Conservation (phyloP, 2,797 vertebrate species). For the Sandelia bainsii region DNA sequence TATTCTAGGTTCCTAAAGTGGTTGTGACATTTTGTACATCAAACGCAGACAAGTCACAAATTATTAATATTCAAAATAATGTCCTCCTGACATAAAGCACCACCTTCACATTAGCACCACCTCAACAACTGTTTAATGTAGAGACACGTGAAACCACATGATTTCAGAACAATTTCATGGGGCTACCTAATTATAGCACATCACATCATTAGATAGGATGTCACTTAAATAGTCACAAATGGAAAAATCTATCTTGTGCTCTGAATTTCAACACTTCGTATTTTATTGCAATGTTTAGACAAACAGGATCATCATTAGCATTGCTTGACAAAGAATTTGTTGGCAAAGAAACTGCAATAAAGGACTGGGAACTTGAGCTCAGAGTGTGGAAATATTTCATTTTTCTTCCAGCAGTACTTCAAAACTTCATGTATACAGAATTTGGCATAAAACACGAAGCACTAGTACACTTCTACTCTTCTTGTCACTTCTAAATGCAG, state of each 20-base stretch:
- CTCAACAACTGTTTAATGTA: conserved; percentile 24
- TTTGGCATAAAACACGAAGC: conserved; percentile 19
- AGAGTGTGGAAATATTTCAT: conserved; percentile 48
- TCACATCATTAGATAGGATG: conserved; percentile 56
- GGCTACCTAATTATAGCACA: conserved; percentile 61
- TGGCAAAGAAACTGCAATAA: conserved; percentile 42
- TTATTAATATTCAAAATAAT: background rate
- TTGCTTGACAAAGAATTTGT: conserved; percentile 30
- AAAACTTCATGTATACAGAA: conserved; percentile 22
- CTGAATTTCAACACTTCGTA: conserved; percentile 11
- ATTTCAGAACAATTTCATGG: conserved; percentile 12
- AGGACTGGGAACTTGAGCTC: conserved; percentile 5
- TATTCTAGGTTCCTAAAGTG: background rate
- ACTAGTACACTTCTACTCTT: conserved; percentile 20
- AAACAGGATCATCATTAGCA: conserved; percentile 55
- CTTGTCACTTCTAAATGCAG: conserved; percentile 35
- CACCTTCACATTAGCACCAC: conserved; percentile 16
- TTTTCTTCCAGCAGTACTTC: conserved; percentile 17
- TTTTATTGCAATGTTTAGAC: conserved; percentile 44
- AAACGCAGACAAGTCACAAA: background rate
- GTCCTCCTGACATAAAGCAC: conserved; percentile 15
- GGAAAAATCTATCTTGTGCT: conserved; percentile 43
- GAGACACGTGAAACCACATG: conserved; percentile 28
- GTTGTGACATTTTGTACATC: background rate
- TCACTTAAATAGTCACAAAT: conserved; percentile 67